phyloP scores from a whole-genome alignment of 1,140 invertebrate species.

The Lordiphosa collinella region DNA sequence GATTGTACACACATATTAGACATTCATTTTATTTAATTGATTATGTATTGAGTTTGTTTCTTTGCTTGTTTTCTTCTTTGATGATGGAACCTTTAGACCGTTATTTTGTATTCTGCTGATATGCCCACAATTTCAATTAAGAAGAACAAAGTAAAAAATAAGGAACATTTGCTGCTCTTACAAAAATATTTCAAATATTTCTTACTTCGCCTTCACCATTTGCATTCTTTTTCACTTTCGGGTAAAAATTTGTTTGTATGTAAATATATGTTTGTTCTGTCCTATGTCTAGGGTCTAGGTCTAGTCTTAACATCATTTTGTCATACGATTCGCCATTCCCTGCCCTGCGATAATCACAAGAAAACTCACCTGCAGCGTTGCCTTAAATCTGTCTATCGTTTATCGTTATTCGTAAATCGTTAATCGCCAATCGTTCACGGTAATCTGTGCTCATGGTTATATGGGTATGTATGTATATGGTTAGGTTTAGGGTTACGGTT shows the following conservation, averaged over 20 bases:
- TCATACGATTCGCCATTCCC: background rate
- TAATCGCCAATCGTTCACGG: background rate
- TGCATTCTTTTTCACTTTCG: background rate
- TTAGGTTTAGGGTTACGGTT: conserved; percentile 13
- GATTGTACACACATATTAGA: conserved; percentile 61
- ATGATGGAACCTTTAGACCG: conserved; percentile 36
- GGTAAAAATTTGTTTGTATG: conserved; percentile 15
- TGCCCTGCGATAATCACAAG: conserved; percentile 7
- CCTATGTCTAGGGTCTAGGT: background rate
- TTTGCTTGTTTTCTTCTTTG: conserved; percentile 3
- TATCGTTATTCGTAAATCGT: background rate
- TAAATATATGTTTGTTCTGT: conserved; percentile 5
- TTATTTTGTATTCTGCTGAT: conserved; percentile 10
- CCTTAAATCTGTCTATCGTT: conserved; percentile 13
- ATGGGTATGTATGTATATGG: no score
- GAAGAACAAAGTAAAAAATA: no score
- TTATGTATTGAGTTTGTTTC: background rate
- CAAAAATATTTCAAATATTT: conserved; percentile 14
- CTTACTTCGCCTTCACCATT: background rate
- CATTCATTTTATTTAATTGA: conserved; percentile 39
- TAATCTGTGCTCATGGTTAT: conserved; percentile 25
- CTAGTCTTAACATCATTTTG: background rate
- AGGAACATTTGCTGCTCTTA: no score
- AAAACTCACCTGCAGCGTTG: conserved; percentile 28
- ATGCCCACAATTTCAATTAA: no score